Conservation (phyloP, 2,888 invertebrate genomes). For the Dinocampus coccinellae region DNA sequence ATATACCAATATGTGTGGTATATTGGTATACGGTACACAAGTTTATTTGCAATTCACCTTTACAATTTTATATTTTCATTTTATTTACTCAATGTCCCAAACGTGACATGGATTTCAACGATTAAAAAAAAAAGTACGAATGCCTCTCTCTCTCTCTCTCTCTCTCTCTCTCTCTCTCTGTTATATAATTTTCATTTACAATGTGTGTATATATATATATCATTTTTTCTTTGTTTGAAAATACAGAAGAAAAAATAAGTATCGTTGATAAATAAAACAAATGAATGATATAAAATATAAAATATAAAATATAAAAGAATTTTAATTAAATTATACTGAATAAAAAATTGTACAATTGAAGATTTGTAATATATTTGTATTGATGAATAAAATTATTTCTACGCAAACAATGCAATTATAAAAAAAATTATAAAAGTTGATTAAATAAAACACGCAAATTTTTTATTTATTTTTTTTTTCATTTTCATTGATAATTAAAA, state of each 20-base stretch:
- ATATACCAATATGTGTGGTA: not conserved
- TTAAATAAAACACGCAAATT: too few species aligned
- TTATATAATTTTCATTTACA: too few species aligned
- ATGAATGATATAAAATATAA: not conserved
- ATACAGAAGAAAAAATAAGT: not conserved
- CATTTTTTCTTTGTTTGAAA: not conserved
- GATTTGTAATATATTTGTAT: not conserved
- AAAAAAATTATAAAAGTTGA: too few species aligned
- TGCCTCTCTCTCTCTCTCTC: not conserved
- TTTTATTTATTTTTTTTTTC: too few species aligned
- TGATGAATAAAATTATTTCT: too few species aligned
- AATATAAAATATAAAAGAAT: too few species aligned
- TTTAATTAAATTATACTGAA: not conserved
- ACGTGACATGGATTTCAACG: not conserved
- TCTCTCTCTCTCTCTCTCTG: not conserved
- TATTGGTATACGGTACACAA: slow-evolving; percentile 16
- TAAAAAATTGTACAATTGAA: too few species aligned
- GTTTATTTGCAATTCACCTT: not conserved
- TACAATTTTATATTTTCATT: not conserved
- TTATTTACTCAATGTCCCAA: not conserved
- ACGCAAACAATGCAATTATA: too few species aligned
- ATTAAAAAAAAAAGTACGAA: not conserved
- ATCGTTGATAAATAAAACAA: not conserved
- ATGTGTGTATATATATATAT: too few species aligned
- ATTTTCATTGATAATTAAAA: too few species aligned